Base-by-base conservation (phyloP, 2,113 vertebrate species). In the Galbula dea region DNA sequence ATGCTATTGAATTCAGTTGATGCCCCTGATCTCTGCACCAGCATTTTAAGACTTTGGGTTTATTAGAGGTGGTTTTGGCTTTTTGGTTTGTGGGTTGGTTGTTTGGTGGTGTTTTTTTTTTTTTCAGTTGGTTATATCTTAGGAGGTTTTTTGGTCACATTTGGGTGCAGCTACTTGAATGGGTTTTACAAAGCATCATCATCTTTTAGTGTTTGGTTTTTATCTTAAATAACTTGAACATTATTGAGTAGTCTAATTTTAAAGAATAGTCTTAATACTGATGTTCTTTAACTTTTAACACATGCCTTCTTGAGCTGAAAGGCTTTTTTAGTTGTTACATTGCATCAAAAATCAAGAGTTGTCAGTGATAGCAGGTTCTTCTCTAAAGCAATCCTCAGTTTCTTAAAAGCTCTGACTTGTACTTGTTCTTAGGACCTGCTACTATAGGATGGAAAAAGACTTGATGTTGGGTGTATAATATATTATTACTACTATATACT, bases 71-170 rank as follows among this genome's bases (percentile, higher is more conserved):
- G 59, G 26, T 86, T 80, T 3, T 4, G 2, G 8, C 52, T 73
- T 58, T 6, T 83, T 66, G 15, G 14, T 74, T 67, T 45, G 37
- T 69, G 34, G n/a, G n/a, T n/a, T n/a, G n/a, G n/a, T n/a, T n/a
- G n/a, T n/a, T n/a, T n/a, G n/a, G n/a, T n/a, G n/a, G n/a, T n/a
- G n/a, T n/a, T n/a, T n/a, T n/a, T n/a, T n/a, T n/a, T n/a, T n/a
- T n/a, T n/a, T n/a, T n/a, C n/a, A 63, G 17, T 19, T 65, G 14
- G 7, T 16, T 61, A 2, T 1, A 2, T 48, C 15, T 63, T 57
- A 74, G 0, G 6, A 5, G n/a, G 3, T 4, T 43, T 36, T 37
- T 77, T 84, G 11, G 6, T 81, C 1, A 0, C 5, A 7, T 86
- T 88, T 74, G 34, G 22, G 34, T 27, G 37, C 11, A 52, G 7